These are phyloP conservation scores for Tinea semifulvella DNA, from an alignment of 2,888 invertebrate genomes.

Conservation along the genomic window DNA sequence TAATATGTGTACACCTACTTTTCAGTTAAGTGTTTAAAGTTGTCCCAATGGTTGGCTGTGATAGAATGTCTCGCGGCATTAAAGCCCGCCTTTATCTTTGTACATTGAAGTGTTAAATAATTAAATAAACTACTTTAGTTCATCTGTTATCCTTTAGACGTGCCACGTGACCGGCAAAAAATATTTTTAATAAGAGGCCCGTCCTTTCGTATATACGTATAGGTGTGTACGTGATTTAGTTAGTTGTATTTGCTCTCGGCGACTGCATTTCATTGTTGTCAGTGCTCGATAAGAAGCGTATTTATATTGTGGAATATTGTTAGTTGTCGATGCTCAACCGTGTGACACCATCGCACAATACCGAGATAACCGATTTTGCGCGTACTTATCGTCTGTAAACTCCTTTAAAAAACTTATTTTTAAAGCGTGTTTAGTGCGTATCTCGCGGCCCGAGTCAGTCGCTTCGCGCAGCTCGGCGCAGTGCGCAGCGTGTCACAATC, in stretches of 20 bases:
- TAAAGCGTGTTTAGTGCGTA: conserved; percentile 4
- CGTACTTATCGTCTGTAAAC: background rate
- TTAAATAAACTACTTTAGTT: no score
- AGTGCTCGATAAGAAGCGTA: background rate
- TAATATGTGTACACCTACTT: no score
- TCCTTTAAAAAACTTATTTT: conserved; percentile 6
- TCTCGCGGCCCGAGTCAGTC: conserved; percentile 22
- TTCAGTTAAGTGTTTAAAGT: no score
- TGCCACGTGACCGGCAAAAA: no score
- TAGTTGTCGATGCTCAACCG: background rate
- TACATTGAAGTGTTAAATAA: no score
- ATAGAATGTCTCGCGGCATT: no score
- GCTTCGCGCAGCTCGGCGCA: conserved; percentile 32
- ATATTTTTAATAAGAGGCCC: no score
- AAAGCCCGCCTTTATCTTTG: no score
- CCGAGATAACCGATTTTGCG: background rate
- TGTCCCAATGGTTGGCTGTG: no score
- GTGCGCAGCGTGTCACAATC: conserved; percentile 18
- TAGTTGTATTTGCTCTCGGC: background rate
- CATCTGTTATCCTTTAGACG: no score
- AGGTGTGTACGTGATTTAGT: no score
- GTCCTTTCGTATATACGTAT: no score
- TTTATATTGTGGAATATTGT: background rate
- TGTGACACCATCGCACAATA: background rate
- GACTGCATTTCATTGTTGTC: conserved; percentile 1